Evolutionary conservation across 1,140 invertebrate genomes (phyloP).

Genomic region (Coboldia fuscipes): DNA sequence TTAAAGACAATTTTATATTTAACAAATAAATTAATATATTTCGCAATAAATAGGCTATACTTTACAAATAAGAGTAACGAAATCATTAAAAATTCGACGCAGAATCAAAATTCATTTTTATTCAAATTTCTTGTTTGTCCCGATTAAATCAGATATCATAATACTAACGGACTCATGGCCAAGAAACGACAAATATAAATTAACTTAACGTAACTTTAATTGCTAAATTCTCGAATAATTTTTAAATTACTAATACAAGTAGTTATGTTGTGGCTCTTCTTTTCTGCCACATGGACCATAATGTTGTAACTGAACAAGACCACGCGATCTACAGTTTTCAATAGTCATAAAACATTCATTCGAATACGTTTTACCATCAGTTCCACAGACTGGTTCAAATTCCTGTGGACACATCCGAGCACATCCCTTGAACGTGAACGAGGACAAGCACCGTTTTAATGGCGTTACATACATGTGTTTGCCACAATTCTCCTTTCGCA

Average conservation of each 20-base stretch:
- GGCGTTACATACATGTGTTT: constrained; percentile 77
- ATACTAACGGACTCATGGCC: too few relatives aligned
- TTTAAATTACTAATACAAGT: constrained; percentile 11
- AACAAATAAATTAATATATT: too few relatives aligned
- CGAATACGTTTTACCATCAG: constrained; percentile 72
- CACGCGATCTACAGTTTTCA: constrained; percentile 62
- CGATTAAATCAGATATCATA: too few relatives aligned
- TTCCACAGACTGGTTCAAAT: constrained; percentile 77
- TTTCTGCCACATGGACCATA: constrained; percentile 19
- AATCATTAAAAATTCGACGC: too few relatives aligned
- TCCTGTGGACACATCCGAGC: constrained; percentile 63
- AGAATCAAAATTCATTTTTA: too few relatives aligned
- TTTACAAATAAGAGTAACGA: too few relatives aligned
- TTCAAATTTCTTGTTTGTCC: too few relatives aligned
- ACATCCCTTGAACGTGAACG: constrained; percentile 67
- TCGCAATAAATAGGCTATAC: too few relatives aligned
- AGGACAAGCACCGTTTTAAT: constrained; percentile 56
- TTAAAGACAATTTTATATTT: too few relatives aligned
- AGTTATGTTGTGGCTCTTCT: constrained; percentile 19
- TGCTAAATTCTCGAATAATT: too few relatives aligned
- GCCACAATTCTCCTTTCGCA: constrained; percentile 79
- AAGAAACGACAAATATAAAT: too few relatives aligned
- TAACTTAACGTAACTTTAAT: too few relatives aligned
- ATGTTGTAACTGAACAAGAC: constrained; percentile 14
- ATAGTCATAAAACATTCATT: constrained; percentile 83